phyloP scores from a whole-genome alignment of 2,113 vertebrate genomes.

The Callipepla californica region DNA sequence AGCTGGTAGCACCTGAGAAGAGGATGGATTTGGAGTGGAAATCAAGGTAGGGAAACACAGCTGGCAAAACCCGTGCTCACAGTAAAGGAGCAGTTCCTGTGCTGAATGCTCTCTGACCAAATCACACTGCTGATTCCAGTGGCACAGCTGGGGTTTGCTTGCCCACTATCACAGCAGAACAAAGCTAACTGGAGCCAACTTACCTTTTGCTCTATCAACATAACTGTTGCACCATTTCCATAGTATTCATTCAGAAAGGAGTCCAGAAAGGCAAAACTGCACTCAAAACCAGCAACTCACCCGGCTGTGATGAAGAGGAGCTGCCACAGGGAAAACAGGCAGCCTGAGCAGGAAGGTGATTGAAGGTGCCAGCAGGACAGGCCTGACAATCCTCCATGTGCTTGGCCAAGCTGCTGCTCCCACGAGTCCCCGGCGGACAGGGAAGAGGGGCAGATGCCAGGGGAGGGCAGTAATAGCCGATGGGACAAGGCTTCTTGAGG shows the following conservation, averaged over 20 bases:
- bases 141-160: neutral
- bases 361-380: conserved; percentile 90
- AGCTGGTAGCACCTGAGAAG: conserved; percentile 83
- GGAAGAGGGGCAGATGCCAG: conserved; percentile 76
- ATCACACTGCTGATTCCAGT: neutral
- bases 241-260: neutral
- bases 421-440: conserved; percentile 85
- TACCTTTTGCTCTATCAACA: neutral
- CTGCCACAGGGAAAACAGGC: conserved; percentile 92
- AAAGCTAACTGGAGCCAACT: neutral
- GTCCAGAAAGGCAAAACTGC: neutral
- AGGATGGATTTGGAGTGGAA: neutral
- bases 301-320: conserved; percentile 84
- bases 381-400: conserved; percentile 77
- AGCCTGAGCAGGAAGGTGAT: conserved; percentile 82
- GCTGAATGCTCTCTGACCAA: neutral
- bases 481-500: conserved; percentile 80
- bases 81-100: neutral
- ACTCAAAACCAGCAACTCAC: conserved; percentile 63
- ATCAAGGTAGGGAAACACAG: neutral
- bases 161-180: neutral
- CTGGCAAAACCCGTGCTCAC: fast-evolving
- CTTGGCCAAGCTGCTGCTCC: conserved; percentile 74
- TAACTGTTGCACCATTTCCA: neutral
- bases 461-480: conserved; percentile 84